Conservation (phyloP, 1,140 invertebrate species). For the Hypsibius dujardini region DNA sequence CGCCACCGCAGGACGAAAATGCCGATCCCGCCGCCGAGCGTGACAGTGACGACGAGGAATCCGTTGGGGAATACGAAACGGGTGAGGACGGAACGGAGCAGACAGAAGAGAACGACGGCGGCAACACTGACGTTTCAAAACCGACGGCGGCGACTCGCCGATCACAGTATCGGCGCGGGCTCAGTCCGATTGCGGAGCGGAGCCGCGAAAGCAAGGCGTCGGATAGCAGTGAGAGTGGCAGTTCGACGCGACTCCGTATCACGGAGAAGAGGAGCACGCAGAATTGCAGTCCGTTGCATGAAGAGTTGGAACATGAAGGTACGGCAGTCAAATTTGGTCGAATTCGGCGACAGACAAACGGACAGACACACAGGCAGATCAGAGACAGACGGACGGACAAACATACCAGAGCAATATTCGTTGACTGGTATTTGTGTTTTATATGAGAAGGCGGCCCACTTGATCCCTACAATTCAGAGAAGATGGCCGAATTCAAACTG, state of each 20-base stretch:
- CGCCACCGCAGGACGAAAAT: background rate
- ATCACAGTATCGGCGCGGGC: background rate
- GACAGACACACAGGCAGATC: background rate
- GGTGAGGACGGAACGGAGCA: background rate
- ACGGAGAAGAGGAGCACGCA: background rate
- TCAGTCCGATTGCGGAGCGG: background rate
- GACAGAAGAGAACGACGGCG: background rate
- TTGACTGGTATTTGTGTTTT: too few relatives aligned
- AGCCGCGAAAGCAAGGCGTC: slow-evolving; percentile 12
- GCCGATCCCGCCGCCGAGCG: background rate
- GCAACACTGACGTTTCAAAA: background rate
- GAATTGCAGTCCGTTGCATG: background rate
- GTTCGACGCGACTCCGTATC: background rate
- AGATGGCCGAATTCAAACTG: too few relatives aligned
- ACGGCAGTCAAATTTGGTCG: background rate
- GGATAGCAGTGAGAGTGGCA: background rate
- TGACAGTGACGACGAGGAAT: background rate
- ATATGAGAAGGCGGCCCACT: too few relatives aligned
- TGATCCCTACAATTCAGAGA: too few relatives aligned
- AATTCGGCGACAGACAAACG: background rate
- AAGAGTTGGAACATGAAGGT: background rate
- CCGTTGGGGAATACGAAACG: background rate
- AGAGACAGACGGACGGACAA: background rate
- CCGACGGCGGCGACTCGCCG: background rate
- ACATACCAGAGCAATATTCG: background rate